Percentiles rank a stretch among this genome's conserved stretches.
phyloP scores from a whole-genome alignment of 2,113 vertebrate genomes.

The Alligator mississippiensis region DNA sequence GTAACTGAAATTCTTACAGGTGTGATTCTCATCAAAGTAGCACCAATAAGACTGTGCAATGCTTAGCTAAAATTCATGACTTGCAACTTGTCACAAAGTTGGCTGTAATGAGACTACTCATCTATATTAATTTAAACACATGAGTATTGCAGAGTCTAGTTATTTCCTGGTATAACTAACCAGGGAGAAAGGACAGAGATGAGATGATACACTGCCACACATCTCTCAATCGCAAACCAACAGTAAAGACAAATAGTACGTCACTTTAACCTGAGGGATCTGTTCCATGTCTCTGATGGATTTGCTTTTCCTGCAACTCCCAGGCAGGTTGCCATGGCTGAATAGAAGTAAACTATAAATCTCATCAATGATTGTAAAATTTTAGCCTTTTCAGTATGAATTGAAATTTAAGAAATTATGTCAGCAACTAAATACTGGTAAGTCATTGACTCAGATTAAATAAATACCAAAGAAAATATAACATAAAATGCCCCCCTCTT shows the following conservation, averaged over 20 bases:
- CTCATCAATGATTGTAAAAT: constrained; percentile 30
- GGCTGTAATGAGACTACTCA: background rate
- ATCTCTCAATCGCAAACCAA: background rate
- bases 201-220: constrained; percentile 30
- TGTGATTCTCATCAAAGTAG: background rate
- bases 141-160: background rate
- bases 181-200: background rate
- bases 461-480: constrained; percentile 12
- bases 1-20: background rate
- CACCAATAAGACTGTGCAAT: background rate
- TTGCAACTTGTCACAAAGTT: background rate
- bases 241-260: constrained; percentile 11
- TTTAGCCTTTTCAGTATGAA: background rate
- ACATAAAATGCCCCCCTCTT: background rate
- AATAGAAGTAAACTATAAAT: constrained; percentile 44
- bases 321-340: background rate
- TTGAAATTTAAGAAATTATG: background rate
- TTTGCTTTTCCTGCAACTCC: too few species aligned
- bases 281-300: background rate
- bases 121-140: background rate
- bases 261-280: constrained; percentile 57
- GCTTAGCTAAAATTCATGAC: background rate
- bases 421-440: constrained; percentile 29
- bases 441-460: background rate
- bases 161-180: background rate